Conservation (phyloP, 2,797 vertebrate species). For the Momotus momota region DNA sequence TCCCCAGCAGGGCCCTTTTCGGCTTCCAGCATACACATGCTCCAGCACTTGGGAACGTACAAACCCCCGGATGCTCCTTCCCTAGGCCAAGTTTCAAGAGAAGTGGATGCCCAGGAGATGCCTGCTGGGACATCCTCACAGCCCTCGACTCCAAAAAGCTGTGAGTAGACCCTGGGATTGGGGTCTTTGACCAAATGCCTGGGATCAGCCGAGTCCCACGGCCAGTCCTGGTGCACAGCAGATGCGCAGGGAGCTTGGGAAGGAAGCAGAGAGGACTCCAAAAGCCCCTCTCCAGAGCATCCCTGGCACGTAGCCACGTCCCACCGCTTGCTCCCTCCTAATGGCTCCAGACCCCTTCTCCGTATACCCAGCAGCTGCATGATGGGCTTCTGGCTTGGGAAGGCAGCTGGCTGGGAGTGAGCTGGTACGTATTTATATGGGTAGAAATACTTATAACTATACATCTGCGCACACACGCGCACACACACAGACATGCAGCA, state of each 20-base stretch:
- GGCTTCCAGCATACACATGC: constrained; percentile 58
- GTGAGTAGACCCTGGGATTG: not conserved
- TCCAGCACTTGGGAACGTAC: constrained; percentile 33
- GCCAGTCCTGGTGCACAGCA: not conserved
- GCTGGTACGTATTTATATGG: not conserved
- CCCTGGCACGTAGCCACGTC: not conserved
- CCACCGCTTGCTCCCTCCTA: not conserved
- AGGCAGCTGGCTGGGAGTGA: constrained; percentile 30
- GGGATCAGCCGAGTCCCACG: rapidly evolving
- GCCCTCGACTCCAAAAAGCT: not conserved
- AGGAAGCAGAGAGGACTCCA: not conserved
- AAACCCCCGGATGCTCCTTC: constrained; percentile 24
- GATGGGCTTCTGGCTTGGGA: not conserved
- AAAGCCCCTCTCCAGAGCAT: constrained; percentile 14
- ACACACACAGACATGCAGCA: constrained; percentile 21
- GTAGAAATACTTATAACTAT: not conserved
- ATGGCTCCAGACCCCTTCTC: not conserved
- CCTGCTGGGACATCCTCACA: not conserved
- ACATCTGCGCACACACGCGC: not conserved
- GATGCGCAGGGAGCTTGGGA: not conserved
- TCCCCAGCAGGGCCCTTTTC: constrained; percentile 22
- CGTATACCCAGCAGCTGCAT: not conserved
- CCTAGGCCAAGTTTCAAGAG: not conserved
- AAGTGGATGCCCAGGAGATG: not conserved
- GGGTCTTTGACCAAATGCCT: not conserved